Conservation (phyloP, 2,888 invertebrate species). For the Athalia cordata region DNA sequence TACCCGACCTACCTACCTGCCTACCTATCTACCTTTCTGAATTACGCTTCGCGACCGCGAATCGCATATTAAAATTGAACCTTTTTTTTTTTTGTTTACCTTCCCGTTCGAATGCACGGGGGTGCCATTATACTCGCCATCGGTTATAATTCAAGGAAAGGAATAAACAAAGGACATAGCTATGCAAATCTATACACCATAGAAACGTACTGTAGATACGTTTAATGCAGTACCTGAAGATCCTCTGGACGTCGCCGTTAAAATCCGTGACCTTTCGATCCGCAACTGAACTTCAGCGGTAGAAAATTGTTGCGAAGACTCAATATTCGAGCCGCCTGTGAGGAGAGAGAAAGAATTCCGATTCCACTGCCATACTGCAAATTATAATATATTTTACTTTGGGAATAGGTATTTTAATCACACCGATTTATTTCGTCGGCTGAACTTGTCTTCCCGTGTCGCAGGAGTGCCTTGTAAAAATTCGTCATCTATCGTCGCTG, state of each 20-base stretch:
- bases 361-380: conserved; percentile 38
- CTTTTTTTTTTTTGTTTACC: too few relatives aligned
- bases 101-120: too few relatives aligned
- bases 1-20: conserved; percentile 20
- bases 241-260: too few relatives aligned
- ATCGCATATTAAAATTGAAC: too few relatives aligned
- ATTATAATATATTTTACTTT: conserved; percentile 48
- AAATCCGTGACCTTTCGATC: too few relatives aligned
- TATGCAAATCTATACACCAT: conserved; percentile 28
- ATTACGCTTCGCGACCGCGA: not conserved
- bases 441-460: not conserved
- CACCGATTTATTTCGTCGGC: conserved; percentile 53
- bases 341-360: conserved; percentile 22
- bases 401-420: conserved; percentile 56
- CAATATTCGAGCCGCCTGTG: not conserved
- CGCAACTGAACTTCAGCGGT: too few relatives aligned
- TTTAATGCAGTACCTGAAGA: too few relatives aligned
- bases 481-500: too few relatives aligned
- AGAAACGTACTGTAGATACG: not conserved
- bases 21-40: not conserved
- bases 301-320: not conserved
- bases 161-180: conserved; percentile 23
- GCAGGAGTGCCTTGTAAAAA: too few relatives aligned
- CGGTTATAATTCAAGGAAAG: not conserved
- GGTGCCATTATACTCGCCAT: not conserved